Conservation (phyloP, 2,113 vertebrate species). For the Piprites chloris region DNA sequence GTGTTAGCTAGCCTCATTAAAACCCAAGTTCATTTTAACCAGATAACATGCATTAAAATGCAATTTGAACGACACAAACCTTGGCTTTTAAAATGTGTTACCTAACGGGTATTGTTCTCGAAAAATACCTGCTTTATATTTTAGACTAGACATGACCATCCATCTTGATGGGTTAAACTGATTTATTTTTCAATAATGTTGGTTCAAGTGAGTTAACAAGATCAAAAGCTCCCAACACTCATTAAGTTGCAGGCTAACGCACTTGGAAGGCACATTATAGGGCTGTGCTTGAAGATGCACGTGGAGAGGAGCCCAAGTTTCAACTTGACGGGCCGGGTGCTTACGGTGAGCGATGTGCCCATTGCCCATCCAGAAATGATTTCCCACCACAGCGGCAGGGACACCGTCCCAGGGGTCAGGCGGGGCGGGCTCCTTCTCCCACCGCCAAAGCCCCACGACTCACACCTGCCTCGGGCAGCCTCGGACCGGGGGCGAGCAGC, state of each 20-base stretch:
- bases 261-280: not conserved
- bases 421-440: not conserved
- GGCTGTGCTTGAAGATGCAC: fast-evolving
- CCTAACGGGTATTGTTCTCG: not conserved
- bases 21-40: not conserved
- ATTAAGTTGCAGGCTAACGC: not conserved
- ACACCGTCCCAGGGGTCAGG: fast-evolving
- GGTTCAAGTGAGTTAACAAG: not conserved
- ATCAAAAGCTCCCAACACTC: not conserved
- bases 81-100: not conserved
- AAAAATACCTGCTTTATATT: not conserved
- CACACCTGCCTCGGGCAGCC: not conserved
- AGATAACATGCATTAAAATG: not conserved
- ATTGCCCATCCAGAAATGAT: not conserved
- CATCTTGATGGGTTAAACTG: not conserved
- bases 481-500: not conserved
- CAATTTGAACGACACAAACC: not conserved
- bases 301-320: not conserved
- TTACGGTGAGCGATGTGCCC: fast-evolving
- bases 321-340: fast-evolving
- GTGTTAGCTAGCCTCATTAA: not conserved
- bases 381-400: not conserved
- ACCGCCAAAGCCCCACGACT: fast-evolving
- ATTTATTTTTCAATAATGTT: not conserved
- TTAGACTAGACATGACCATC: not conserved